Evolutionary conservation across 2,888 invertebrate genomes (phyloP), one percentile per base, ranked within the genome.

Genomic region (Monopis laevigella): DNA sequence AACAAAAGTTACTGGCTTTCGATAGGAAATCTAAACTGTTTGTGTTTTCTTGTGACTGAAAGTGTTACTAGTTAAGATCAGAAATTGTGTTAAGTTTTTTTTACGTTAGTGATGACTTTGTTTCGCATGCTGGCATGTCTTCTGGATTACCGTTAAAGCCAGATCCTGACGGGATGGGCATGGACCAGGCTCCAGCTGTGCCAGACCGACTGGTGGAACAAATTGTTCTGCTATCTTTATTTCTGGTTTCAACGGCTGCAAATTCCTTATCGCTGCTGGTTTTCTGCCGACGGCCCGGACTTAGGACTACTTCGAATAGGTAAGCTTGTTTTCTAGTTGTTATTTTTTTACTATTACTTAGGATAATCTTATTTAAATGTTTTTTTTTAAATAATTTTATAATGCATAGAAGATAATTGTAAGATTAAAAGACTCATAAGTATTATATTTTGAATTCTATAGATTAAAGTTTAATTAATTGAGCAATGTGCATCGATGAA

Each of bases 221-320:
- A 70, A 69, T 78, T 46, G 58, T 77, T 46, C 78, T 80, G 68
- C 74, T 80, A 51, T 68, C 68, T 45, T 63, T 86, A 52, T 84
- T 86, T 60, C 70, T 86, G 58, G 83, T 88, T 51, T 89, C 90
- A 43, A 82, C 90, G 42, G 82, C 87, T 45, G 87, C 89, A 55
- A 92, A 92, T 62, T 84, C 84, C 38, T 82, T 89, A 51, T 86
- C 91, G 43, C 80, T 92, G 50, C 71, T 90, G 51, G 88, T 91
- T 39, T 91, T 92, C 71, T 85, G 87, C 62, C 82, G 87, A 54
- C 82, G 88, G 51, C 87, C 90, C 39, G 86, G 88, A 36, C 75
- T 91, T 38, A 82, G 91, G 56, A 90, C 90, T 49, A 86, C 91
- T 53, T 91, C 91, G 44, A 91, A 92, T 82, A 85, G 89, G 89